Conservation (phyloP, 2,888 invertebrate species). For the Drosophila cracens region DNA sequence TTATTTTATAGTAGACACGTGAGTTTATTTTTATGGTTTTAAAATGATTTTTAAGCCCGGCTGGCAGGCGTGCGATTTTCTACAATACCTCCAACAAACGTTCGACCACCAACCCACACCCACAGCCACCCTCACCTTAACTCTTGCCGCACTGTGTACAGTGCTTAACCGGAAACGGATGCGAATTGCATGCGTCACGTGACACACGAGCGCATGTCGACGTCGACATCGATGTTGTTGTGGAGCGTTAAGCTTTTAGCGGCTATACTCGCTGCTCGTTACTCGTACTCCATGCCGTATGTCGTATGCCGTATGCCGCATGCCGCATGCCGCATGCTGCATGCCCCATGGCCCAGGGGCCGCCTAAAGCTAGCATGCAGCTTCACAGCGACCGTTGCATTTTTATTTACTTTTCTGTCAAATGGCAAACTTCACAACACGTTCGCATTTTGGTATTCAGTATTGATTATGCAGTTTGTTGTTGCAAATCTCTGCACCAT, state of each 20-base stretch:
- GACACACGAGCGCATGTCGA: conserved; percentile 73
- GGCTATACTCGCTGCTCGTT: conserved; percentile 49
- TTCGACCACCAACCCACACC: conserved; percentile 3
- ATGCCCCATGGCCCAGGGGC: conserved; percentile 13
- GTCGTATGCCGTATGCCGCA: conserved; percentile 4
- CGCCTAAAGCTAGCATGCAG: conserved; percentile 13
- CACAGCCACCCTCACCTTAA: not conserved
- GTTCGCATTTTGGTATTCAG: conserved; percentile 74
- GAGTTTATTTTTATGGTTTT: conserved; percentile 82
- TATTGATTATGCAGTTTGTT: conserved; percentile 79
- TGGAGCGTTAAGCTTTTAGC: conserved; percentile 73
- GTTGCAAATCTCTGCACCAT: conserved; percentile 68
- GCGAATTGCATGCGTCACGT: conserved; percentile 84
- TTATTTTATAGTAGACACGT: conserved; percentile 73
- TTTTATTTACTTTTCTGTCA: conserved; percentile 69
- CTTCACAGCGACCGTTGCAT: conserved; percentile 34
- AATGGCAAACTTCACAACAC: conserved; percentile 69
- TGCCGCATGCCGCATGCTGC: conserved; percentile 13
- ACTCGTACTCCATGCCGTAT: conserved; percentile 19
- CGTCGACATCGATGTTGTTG: conserved; percentile 24
- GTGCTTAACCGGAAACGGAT: conserved; percentile 82
- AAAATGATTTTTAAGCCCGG: conserved; percentile 79
- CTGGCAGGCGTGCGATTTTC: conserved; percentile 25
- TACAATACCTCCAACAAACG: conserved; percentile 13
- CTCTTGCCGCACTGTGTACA: conserved; percentile 31